A percentile compares a stretch with the other conserved stretches of the same genome.
Conservation (phyloP, 2,113 vertebrate species). For the Fregata magnificens region DNA sequence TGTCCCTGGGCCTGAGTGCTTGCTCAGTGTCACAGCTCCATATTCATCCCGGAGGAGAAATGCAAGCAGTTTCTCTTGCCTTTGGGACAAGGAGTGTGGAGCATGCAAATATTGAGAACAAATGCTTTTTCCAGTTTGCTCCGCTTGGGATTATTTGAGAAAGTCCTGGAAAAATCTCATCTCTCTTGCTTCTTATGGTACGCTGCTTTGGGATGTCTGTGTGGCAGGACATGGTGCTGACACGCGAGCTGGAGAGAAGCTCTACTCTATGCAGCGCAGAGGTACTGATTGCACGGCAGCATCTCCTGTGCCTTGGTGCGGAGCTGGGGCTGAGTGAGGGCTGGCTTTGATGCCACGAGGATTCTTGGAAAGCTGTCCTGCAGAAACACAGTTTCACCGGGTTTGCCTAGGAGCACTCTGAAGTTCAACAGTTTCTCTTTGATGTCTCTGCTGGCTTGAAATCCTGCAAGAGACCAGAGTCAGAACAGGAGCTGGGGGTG, state of each 20-base stretch:
- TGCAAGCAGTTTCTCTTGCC: neutral
- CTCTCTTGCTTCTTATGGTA: neutral
- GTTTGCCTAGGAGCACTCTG: neutral
- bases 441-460: neutral
- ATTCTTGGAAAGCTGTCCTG: neutral
- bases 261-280: neutral
- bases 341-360: neutral
- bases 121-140: neutral
- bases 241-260: neutral
- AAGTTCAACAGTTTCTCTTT: neutral
- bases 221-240: neutral
- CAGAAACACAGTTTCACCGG: fast-evolving
- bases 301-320: neutral
- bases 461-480: neutral
- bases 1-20: neutral
- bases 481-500: neutral
- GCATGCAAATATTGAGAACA: neutral
- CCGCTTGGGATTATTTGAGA: neutral
- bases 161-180: neutral
- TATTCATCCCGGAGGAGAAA: neutral
- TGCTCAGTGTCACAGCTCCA: neutral
- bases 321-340: neutral
- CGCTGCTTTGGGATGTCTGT: neutral
- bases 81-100: neutral
- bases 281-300: neutral